Evolutionary conservation across 2,113 vertebrate species (phyloP).

Genomic region (Butorides virescens): DNA sequence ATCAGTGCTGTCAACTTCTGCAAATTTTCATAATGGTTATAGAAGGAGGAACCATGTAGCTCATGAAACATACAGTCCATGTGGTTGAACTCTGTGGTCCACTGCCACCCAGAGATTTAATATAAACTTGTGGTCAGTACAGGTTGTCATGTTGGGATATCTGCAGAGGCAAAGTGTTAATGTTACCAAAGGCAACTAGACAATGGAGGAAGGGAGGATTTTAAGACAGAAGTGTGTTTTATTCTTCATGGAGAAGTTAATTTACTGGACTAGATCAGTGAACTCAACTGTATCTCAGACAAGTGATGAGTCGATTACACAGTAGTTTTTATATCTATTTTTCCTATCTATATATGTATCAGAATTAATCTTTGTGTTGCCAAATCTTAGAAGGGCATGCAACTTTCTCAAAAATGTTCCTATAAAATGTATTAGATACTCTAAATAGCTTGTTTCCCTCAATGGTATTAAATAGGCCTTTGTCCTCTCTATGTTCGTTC

Average conservation of each 20-base stretch:
- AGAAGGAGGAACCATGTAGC: background rate
- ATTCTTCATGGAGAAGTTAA: background rate
- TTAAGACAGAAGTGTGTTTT: background rate
- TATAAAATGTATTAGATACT: background rate
- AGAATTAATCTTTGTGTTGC: background rate
- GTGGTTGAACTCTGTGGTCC: background rate
- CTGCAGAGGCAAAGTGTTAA: background rate
- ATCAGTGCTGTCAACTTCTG: background rate
- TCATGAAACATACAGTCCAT: background rate
- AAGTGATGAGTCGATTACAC: background rate
- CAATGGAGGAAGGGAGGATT: background rate
- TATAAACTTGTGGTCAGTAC: background rate
- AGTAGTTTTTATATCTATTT: background rate
- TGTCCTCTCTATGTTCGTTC: background rate
- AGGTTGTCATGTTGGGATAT: background rate
- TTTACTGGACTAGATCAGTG: background rate
- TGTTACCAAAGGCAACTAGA: background rate
- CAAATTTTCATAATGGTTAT: background rate
- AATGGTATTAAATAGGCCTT: background rate
- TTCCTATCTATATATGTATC: background rate
- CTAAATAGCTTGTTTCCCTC: background rate
- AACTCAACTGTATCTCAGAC: background rate
- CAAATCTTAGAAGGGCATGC: background rate
- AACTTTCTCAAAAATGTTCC: background rate
- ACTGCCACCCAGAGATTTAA: background rate